Evolutionary conservation across 2,113 vertebrate species (phyloP).

Genomic region (Hiodon alosoides): DNA sequence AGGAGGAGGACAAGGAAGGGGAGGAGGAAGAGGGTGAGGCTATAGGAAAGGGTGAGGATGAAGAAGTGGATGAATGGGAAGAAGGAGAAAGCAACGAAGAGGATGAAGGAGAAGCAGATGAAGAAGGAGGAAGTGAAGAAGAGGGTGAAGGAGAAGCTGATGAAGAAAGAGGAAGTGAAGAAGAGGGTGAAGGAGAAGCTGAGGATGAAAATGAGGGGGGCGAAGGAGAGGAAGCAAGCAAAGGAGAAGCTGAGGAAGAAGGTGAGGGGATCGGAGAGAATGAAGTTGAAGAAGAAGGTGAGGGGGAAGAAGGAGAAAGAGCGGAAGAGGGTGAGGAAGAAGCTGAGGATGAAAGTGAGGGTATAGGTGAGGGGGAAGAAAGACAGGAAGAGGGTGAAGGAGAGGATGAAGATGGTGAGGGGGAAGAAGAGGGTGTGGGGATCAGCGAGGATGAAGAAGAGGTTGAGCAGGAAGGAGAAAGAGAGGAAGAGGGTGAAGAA

Average conservation of each 20-base stretch:
- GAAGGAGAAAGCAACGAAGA: neutral
- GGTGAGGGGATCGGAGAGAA: neutral
- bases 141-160: conserved; percentile 10
- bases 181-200: neutral
- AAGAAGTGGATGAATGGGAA: conserved; percentile 16
- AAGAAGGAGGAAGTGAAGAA: conserved; percentile 16
- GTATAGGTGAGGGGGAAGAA: neutral
- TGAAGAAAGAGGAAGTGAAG: neutral
- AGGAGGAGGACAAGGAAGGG: conserved; percentile 10
- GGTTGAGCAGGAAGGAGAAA: too few relatives aligned
- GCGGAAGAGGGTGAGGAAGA: neutral
- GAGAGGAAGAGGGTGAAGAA: neutral
- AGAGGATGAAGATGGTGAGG: conserved; percentile 4
- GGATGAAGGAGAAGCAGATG: conserved; percentile 6
- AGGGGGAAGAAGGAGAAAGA: neutral
- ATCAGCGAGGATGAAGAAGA: too few relatives aligned
- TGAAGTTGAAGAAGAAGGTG: neutral
- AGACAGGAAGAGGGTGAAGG: conserved; percentile 22
- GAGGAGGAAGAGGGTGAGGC: neutral
- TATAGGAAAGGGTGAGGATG: conserved; percentile 8
- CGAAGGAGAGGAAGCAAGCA: conserved; percentile 9
- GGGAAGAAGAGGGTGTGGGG: neutral
- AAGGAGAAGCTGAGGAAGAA: conserved; percentile 24
- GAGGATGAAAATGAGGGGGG: conserved; percentile 18
- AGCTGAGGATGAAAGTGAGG: conserved; percentile 7